phyloP scores from a whole-genome alignment of 1,140 invertebrate species.

The Papilio glaucus region DNA sequence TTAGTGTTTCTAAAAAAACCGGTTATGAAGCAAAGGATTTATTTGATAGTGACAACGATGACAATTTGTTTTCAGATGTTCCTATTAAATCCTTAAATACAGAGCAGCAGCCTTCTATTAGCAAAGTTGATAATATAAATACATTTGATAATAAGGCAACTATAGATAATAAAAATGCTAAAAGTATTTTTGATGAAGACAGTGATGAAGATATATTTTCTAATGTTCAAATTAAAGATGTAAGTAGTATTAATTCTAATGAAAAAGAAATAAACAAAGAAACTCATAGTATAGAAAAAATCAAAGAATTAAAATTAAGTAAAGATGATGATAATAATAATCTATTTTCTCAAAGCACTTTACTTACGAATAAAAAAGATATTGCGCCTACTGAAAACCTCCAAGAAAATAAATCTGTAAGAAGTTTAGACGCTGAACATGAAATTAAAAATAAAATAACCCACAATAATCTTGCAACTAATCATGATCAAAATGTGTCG shows the following conservation, averaged over 20 bases:
- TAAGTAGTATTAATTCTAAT: conserved; percentile 28
- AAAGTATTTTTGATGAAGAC: conserved; percentile 68
- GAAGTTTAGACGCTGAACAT: conserved; percentile 27
- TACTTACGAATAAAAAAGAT: neutral
- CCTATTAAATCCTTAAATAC: neutral
- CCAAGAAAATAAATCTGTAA: conserved; percentile 14
- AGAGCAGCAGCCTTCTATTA: conserved; percentile 1
- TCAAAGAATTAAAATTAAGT: conserved; percentile 24
- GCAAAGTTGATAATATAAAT: conserved; percentile 19
- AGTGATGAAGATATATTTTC: conserved; percentile 55
- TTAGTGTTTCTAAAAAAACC: conserved; percentile 28
- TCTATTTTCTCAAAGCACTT: conserved; percentile 4
- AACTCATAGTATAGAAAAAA: conserved; percentile 23
- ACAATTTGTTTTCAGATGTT: conserved; percentile 52
- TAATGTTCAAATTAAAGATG: conserved; percentile 31
- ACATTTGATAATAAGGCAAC: conserved; percentile 31
- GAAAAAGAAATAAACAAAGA: conserved; percentile 29
- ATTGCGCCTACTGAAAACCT: neutral
- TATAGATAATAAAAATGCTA: conserved; percentile 37
- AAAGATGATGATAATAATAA: conserved; percentile 36
- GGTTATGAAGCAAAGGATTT: conserved; percentile 45
- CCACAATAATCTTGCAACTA: neutral
- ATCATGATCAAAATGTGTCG: neutral
- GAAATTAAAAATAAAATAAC: conserved; percentile 12
- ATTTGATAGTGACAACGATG: conserved; percentile 57